phyloP scores from a whole-genome alignment of 2,113 vertebrate genomes.

The Pandion haliaetus region DNA sequence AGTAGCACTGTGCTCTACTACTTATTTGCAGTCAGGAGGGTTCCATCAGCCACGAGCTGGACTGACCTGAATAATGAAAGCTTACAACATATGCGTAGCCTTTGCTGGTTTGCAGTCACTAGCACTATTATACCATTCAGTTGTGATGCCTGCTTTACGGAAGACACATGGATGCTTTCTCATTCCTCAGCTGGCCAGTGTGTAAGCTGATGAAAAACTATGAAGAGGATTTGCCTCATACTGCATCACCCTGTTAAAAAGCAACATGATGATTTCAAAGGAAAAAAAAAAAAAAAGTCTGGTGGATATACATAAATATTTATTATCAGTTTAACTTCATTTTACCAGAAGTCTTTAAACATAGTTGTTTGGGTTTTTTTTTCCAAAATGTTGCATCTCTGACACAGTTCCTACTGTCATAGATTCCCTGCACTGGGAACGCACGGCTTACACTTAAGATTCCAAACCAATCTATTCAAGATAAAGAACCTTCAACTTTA shows the following conservation, averaged over 20 bases:
- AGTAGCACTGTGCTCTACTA: constrained; percentile 41
- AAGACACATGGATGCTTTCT: background rate
- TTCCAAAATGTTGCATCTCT: background rate
- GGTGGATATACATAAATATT: constrained; percentile 66
- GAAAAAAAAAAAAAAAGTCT: constrained; percentile 23
- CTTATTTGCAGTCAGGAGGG: constrained; percentile 62
- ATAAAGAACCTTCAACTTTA: background rate
- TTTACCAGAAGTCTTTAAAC: constrained; percentile 50
- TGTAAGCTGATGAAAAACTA: background rate
- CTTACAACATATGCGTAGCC: background rate
- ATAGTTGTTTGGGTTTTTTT: background rate
- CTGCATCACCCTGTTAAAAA: background rate
- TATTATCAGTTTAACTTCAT: constrained; percentile 65
- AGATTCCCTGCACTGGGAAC: constrained; percentile 1
- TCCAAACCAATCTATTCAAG: background rate
- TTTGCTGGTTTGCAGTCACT: constrained; percentile 2
- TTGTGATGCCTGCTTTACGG: background rate
- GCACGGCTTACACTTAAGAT: background rate
- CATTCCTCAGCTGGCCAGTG: background rate
- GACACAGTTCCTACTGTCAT: constrained; percentile 14
- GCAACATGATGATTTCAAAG: background rate
- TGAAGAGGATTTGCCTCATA: background rate
- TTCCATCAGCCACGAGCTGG: background rate
- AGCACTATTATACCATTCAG: background rate
- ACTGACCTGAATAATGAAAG: constrained; percentile 55